These are phyloP conservation scores for Archaeoteleia sp. DNA, from an alignment of 2,888 invertebrate species.

Conservation along the genomic window DNA sequence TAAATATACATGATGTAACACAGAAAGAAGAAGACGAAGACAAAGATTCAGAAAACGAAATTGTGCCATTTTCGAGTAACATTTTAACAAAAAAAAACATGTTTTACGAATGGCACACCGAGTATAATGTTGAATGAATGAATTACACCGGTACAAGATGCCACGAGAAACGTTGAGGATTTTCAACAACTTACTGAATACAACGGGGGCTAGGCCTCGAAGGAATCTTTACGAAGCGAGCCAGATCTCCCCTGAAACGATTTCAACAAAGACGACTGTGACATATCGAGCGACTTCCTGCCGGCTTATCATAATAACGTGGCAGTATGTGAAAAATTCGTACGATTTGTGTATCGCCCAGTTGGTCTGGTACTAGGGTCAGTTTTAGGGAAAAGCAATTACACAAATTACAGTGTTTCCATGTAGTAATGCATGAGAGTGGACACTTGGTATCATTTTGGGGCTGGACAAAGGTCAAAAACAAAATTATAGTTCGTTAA, in stretches of 20 bases:
- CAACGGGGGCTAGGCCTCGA: constrained; percentile 71
- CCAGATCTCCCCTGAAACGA: constrained; percentile 78
- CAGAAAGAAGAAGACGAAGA: constrained; percentile 9
- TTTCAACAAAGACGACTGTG: constrained; percentile 60
- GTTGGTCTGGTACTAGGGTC: not conserved
- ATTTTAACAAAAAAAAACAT: not conserved
- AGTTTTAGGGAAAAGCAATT: too few relatives aligned
- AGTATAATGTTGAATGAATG: constrained; percentile 48
- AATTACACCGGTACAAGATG: constrained; percentile 54
- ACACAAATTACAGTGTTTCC: too few relatives aligned
- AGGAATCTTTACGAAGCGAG: constrained; percentile 71
- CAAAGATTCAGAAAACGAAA: too few relatives aligned
- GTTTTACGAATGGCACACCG: constrained; percentile 36
- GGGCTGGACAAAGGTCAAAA: too few relatives aligned
- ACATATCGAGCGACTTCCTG: constrained; percentile 31
- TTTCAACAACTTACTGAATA: constrained; percentile 70
- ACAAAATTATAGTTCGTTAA: too few relatives aligned
- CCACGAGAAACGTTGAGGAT: constrained; percentile 52
- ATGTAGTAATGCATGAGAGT: too few relatives aligned
- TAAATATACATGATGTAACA: constrained; percentile 32
- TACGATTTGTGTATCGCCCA: not conserved
- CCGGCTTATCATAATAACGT: not conserved
- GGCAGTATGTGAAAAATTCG: not conserved
- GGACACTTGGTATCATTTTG: too few relatives aligned
- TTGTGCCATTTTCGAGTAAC: not conserved